These are phyloP conservation scores for Philhelius pedissequus DNA, from an alignment of 2,888 invertebrate species.

Conservation along the genomic window DNA sequence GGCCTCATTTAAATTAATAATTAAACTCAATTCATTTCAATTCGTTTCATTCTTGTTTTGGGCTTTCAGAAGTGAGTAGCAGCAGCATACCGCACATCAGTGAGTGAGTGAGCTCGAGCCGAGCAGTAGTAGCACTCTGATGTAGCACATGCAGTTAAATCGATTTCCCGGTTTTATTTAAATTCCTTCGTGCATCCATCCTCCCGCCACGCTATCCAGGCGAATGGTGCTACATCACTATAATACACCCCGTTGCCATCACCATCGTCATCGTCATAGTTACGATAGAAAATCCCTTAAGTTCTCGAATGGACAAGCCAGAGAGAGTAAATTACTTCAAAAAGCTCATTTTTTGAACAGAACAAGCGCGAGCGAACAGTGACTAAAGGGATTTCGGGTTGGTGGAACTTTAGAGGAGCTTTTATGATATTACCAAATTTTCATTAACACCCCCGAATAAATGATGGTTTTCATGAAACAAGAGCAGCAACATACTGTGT, in stretches of 20 bases:
- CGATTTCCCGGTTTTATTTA: conserved; percentile 62
- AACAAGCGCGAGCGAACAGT: too few relatives aligned
- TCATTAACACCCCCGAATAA: conserved; percentile 30
- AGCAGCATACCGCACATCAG: neutral
- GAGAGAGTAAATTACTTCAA: conserved; percentile 29
- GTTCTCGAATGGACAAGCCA: neutral
- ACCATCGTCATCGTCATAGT: too few relatives aligned
- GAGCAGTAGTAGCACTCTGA: neutral
- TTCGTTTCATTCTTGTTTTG: conserved; percentile 47
- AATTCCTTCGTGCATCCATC: conserved; percentile 55
- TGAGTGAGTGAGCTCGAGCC: too few relatives aligned
- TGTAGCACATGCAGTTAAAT: conserved; percentile 55
- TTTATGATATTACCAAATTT: conserved; percentile 15
- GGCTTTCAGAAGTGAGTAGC: neutral
- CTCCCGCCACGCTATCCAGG: too few relatives aligned
- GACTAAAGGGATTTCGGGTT: neutral
- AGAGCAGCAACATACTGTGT: neutral
- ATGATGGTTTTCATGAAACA: conserved; percentile 4
- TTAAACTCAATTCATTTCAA: conserved; percentile 68
- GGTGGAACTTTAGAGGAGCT: conserved; percentile 32
- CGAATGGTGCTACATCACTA: neutral
- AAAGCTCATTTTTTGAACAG: conserved; percentile 9
- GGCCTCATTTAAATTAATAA: conserved; percentile 64
- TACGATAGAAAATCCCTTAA: neutral
- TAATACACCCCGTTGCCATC: too few relatives aligned